A percentile compares a stretch with the other conserved stretches of the same genome.
These are phyloP conservation scores for Anthonomus grandis DNA, from an alignment of 1,140 invertebrate genomes.

Conservation along the genomic window DNA sequence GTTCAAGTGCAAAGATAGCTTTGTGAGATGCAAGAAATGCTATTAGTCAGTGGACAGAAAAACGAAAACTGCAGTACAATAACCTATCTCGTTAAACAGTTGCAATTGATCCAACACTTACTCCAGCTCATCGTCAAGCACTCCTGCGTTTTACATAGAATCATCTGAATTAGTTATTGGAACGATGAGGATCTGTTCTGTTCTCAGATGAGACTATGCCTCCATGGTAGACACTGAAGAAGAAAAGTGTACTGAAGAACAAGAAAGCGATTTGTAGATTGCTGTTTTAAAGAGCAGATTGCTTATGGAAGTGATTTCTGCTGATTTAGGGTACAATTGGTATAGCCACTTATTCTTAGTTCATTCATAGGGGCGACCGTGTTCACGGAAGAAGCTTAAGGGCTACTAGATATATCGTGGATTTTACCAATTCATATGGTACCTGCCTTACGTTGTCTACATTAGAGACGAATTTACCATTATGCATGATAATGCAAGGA, in stretches of 20 bases:
- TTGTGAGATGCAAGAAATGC: neutral
- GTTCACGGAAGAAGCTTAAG: neutral
- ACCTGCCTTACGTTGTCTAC: neutral
- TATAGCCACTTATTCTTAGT: neutral
- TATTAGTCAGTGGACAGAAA: slow-evolving; percentile 26
- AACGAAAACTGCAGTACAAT: slow-evolving; percentile 16
- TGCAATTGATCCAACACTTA: slow-evolving; percentile 14
- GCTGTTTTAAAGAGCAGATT: neutral
- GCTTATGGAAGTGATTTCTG: neutral
- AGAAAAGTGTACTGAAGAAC: slow-evolving; percentile 6
- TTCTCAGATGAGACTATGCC: too few species aligned
- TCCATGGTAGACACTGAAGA: slow-evolving; percentile 7
- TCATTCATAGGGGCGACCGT: neutral
- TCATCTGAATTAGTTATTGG: slow-evolving; percentile 16
- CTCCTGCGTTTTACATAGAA: slow-evolving; percentile 17
- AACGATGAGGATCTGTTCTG: slow-evolving; percentile 16
- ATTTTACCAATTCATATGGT: neutral
- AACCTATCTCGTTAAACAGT: slow-evolving; percentile 6
- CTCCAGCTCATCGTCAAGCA: slow-evolving; percentile 7
- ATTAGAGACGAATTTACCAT: slow-evolving; percentile 13
- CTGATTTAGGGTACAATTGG: slow-evolving; percentile 1
- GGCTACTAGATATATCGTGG: neutral
- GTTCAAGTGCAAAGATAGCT: slow-evolving; percentile 8
- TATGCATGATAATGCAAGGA: too few species aligned
- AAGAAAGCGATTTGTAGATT: neutral